Conservation (phyloP, 2,113 vertebrate species). For the Eublepharis macularius region DNA sequence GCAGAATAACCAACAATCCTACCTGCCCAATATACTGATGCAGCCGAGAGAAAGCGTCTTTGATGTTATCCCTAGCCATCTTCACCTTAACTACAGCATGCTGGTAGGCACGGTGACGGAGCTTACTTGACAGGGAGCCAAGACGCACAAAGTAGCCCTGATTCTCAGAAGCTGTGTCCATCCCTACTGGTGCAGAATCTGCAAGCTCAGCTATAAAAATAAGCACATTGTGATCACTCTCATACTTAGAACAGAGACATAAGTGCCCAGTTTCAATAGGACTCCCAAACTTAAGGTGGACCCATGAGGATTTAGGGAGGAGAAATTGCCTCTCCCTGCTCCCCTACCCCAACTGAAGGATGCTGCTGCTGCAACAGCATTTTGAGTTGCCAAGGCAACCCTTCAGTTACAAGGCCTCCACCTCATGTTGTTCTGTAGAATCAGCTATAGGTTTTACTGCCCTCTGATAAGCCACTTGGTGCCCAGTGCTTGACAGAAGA, state of each 20-base stretch:
- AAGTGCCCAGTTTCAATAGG: too few species aligned
- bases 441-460: too few species aligned
- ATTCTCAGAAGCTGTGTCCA: not conserved
- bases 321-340: too few species aligned
- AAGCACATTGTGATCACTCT: accelerated
- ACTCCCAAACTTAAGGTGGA: not conserved
- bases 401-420: too few species aligned
- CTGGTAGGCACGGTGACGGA: conserved; percentile 75
- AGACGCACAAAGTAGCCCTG: conserved; percentile 82
- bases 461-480: too few species aligned
- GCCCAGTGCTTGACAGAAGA: too few species aligned
- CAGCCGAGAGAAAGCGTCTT: conserved; percentile 72
- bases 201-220: conserved; percentile 39
- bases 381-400: too few species aligned
- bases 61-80: conserved; percentile 62
- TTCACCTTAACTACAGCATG: conserved; percentile 77
- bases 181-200: conserved; percentile 42
- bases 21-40: conserved; percentile 78
- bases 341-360: too few species aligned
- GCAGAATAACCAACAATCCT: not conserved
- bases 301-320: too few species aligned
- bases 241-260: not conserved
- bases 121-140: conserved; percentile 77
- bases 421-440: too few species aligned
- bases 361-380: too few species aligned